phyloP scores from a whole-genome alignment of 1,140 invertebrate species.

The Ceratoteleas bidentatus region DNA sequence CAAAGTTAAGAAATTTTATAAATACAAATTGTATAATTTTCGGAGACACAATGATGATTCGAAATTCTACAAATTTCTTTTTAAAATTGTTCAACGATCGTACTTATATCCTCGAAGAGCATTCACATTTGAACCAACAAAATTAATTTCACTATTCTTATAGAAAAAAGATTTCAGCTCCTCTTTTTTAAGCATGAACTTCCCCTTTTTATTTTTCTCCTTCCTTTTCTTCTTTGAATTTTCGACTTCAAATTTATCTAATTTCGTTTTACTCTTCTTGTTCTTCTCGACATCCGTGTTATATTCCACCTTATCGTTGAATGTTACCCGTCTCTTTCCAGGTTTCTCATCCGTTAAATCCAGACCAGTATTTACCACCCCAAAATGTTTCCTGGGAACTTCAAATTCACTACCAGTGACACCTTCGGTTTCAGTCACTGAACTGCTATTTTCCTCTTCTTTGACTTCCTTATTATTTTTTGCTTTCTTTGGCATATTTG shows the following conservation, averaged over 20 bases:
- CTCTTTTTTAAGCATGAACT: no score
- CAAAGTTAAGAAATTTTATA: no score
- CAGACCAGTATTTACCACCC: conserved; percentile 74
- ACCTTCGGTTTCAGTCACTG: conserved; percentile 33
- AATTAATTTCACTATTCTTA: no score
- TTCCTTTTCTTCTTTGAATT: conserved; percentile 57
- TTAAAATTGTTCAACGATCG: no score
- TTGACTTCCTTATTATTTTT: neutral
- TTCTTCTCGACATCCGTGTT: conserved; percentile 71
- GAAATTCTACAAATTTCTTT: no score
- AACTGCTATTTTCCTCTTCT: conserved; percentile 11
- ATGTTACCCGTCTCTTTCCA: conserved; percentile 75
- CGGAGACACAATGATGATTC: no score
- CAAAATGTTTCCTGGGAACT: conserved; percentile 69
- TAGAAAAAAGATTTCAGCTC: no score
- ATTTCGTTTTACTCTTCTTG: conserved; percentile 69
- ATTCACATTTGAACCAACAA: no score
- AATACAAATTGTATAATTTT: no score
- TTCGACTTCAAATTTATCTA: conserved; percentile 77
- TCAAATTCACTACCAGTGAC: conserved; percentile 70
- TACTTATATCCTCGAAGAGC: no score
- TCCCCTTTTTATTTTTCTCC: neutral
- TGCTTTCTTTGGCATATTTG: conserved; percentile 30
- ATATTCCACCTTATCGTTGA: conserved; percentile 77
- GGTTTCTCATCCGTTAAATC: conserved; percentile 74